Conservation (phyloP, 2,888 invertebrate genomes). For the Ormyrus thymus region DNA sequence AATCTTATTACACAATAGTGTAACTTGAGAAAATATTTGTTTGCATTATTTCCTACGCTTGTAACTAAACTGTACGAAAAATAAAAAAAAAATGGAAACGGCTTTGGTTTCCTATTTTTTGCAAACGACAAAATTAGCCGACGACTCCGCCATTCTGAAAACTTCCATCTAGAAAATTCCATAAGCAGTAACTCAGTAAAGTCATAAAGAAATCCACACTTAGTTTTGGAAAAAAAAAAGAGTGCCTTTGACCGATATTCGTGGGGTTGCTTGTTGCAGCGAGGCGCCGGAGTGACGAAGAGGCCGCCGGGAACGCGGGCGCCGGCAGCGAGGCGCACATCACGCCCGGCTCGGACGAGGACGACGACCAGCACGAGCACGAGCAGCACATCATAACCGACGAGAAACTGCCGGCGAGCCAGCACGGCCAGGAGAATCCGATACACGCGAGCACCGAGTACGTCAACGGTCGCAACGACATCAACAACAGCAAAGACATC, state of each 20-base stretch:
- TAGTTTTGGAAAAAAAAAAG: slow-evolving; percentile 3
- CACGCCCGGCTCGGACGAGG: slow-evolving; percentile 77
- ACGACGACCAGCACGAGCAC: slow-evolving; percentile 64
- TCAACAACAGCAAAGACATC: slow-evolving; percentile 75
- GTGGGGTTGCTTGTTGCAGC: slow-evolving; percentile 76
- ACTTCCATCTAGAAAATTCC: slow-evolving; percentile 27
- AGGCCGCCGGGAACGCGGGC: slow-evolving; percentile 79
- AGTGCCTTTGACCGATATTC: slow-evolving; percentile 59
- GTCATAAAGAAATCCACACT: slow-evolving; percentile 38
- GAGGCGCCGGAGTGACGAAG: slow-evolving; percentile 76
- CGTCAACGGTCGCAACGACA: slow-evolving; percentile 78
- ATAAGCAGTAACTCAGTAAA: too few species aligned
- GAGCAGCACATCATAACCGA: slow-evolving; percentile 72
- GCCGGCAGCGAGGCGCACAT: slow-evolving; percentile 79
- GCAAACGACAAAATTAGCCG: too few species aligned
- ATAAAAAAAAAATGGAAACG: too few species aligned
- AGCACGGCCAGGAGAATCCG: slow-evolving; percentile 73
- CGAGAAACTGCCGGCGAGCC: slow-evolving; percentile 67
- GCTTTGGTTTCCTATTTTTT: too few species aligned
- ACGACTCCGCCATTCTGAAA: slow-evolving; percentile 27
- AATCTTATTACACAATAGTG: too few species aligned
- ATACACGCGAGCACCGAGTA: slow-evolving; percentile 78
- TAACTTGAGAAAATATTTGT: too few species aligned
- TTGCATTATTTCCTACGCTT: too few species aligned
- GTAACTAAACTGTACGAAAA: too few species aligned